phyloP scores from a whole-genome alignment of 2,888 invertebrate genomes.

The Carabus problematicus region DNA sequence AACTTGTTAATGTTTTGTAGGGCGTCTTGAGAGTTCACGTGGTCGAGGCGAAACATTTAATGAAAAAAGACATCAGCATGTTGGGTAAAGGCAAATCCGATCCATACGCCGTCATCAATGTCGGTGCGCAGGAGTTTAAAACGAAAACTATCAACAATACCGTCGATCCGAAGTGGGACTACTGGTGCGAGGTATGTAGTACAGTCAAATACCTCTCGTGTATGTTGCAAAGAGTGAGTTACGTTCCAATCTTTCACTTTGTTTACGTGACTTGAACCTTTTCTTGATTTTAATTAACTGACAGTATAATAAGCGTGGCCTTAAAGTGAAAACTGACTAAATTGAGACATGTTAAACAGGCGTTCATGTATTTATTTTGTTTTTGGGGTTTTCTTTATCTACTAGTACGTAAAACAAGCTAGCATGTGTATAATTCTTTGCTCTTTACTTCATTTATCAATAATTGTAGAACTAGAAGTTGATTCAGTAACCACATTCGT shows the following conservation, averaged over 20 bases:
- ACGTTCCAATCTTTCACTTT: not conserved
- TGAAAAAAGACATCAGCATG: constrained; percentile 94
- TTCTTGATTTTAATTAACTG: not conserved
- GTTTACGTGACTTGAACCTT: too few species aligned
- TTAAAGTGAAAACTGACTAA: not conserved
- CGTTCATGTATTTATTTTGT: not conserved
- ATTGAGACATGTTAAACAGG: not conserved
- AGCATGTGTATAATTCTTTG: too few species aligned
- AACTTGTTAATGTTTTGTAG: constrained; percentile 60
- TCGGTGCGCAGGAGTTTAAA: constrained; percentile 92
- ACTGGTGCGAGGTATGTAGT: constrained; percentile 88
- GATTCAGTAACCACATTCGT: too few species aligned
- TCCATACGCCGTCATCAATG: constrained; percentile 90
- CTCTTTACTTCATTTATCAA: too few species aligned
- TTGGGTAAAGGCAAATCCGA: constrained; percentile 95
- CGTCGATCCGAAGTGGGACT: constrained; percentile 97
- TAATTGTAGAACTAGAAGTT: too few species aligned
- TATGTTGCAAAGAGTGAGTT: not conserved
- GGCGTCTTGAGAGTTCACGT: constrained; percentile 94
- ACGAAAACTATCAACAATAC: constrained; percentile 94
- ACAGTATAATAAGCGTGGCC: not conserved
- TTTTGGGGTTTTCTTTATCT: not conserved
- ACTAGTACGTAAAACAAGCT: not conserved
- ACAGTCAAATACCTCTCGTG: constrained; percentile 29
- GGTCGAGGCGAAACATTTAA: constrained; percentile 92